phyloP scores from a whole-genome alignment of 2,797 vertebrate genomes.

The Philypnodon macrostomus region DNA sequence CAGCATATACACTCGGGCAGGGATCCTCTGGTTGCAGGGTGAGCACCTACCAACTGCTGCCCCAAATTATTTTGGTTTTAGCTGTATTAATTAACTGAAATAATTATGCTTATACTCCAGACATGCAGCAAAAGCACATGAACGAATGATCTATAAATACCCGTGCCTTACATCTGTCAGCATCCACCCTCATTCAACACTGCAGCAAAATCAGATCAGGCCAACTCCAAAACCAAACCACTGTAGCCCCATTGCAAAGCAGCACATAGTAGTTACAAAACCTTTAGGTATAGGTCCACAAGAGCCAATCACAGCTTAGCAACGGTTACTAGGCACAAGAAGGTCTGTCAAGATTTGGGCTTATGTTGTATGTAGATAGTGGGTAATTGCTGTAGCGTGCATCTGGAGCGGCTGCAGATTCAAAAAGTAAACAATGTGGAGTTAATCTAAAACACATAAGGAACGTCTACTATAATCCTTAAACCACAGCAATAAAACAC shows the following conservation, averaged over 20 bases:
- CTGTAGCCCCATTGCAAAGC: not conserved
- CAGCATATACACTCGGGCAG: too few relatives aligned
- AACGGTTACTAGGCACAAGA: slow-evolving; percentile 4
- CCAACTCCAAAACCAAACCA: too few relatives aligned
- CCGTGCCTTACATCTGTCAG: not conserved
- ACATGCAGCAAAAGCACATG: not conserved
- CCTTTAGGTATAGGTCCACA: not conserved
- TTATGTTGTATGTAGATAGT: slow-evolving; percentile 2
- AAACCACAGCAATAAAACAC: too few relatives aligned
- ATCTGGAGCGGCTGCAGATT: not conserved
- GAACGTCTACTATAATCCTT: not conserved
- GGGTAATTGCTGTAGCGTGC: not conserved
- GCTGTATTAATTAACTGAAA: too few relatives aligned
- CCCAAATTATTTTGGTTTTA: too few relatives aligned
- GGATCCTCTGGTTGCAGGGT: too few relatives aligned
- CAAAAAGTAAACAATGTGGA: not conserved
- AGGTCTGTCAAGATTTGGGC: slow-evolving; percentile 3
- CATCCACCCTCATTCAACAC: slow-evolving; percentile 1
- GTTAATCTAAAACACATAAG: not conserved
- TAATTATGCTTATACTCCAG: too few relatives aligned
- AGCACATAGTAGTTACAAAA: not conserved
- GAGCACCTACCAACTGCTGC: too few relatives aligned
- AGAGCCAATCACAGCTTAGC: slow-evolving; percentile 5
- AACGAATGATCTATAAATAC: slow-evolving; percentile 14
- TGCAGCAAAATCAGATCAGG: slow-evolving; percentile 1